Evolutionary conservation across 2,888 invertebrate genomes (phyloP), one percentile per base, ranked within the genome.

Genomic region (Trichacis sp.): DNA sequence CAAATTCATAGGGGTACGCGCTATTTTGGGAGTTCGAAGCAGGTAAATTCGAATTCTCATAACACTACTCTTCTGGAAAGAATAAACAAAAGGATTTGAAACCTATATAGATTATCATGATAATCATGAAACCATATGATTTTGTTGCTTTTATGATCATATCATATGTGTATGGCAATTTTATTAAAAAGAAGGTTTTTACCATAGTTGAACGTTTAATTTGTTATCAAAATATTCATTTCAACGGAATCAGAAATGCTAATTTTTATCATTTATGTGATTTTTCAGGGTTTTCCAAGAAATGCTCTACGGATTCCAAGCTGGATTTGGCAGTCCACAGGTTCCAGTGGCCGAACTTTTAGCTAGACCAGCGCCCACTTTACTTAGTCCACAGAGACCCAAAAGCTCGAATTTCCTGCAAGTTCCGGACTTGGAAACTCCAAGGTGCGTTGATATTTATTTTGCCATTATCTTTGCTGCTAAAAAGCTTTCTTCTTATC

Each of bases 271-370:
- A n/a, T n/a, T n/a, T n/a, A n/a, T n/a, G n/a, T n/a, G 9, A 47
- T 15, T 24, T 47, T 47, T 24, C 84, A 91, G 94, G 74, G 93
- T 94, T n/a, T 94, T 92, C 83, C 93, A 96, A 88, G 96, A 96
- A 86, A 96, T 96, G 95, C 86, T 96, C 49, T 96, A 96, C 83
- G 96, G 96, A 58, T 96, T 96, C 76, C 95, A 95, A 82, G 93
- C 95, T 0, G 96, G 96, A 51, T 95, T 96, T 80, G 96, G 96
- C 2, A 95, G 95, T 46, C 95, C 96, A 0, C 95, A 96, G 86
- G 95, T 95, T 68, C 95, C 96, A 0, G 95, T 96, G 1, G 95
- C 95, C 0, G 96, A 96, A 83, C 86, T 96, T 47, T 86, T 96
- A 56, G 90, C 95, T 0, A 88, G 95, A 57, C 95, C 95, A 1